These are phyloP conservation scores for Ophion ventricosus DNA, from an alignment of 2,888 invertebrate genomes.

Conservation along the genomic window DNA sequence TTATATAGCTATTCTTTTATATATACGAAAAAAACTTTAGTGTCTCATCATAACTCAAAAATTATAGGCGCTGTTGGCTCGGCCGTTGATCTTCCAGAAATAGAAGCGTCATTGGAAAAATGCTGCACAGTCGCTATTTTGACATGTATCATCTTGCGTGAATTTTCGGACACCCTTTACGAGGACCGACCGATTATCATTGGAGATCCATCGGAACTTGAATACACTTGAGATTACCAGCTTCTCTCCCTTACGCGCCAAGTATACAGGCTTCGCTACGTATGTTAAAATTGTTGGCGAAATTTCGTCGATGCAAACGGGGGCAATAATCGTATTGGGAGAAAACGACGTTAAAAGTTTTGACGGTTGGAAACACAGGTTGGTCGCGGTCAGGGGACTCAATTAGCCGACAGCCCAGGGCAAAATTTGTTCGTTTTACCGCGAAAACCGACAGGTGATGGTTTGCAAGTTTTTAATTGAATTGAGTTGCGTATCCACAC, in stretches of 20 bases:
- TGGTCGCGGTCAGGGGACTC: constrained; percentile 20
- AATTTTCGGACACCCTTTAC: no score
- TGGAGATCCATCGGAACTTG: neutral
- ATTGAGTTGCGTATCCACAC: constrained; percentile 3
- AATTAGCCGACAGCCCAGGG: constrained; percentile 39
- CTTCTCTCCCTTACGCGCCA: neutral
- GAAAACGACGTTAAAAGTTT: constrained; percentile 42
- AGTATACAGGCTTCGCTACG: neutral
- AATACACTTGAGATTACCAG: neutral
- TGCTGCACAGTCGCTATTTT: no score
- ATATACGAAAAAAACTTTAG: no score
- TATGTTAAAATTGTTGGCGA: constrained; percentile 19
- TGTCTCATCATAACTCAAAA: no score
- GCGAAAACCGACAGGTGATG: constrained; percentile 31
- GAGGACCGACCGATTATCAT: neutral
- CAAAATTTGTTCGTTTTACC: constrained; percentile 43
- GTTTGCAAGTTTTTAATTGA: constrained; percentile 22
- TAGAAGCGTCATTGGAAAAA: no score
- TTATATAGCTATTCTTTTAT: no score
- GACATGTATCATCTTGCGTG: no score
- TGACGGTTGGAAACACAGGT: constrained; percentile 3
- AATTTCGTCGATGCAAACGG: constrained; percentile 11
- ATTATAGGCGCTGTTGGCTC: no score
- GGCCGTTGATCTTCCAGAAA: no score
- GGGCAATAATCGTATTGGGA: constrained; percentile 34